Evolutionary conservation across 23 tunicate genomes (phyloP).

Genomic region (Corella eumyota): DNA sequence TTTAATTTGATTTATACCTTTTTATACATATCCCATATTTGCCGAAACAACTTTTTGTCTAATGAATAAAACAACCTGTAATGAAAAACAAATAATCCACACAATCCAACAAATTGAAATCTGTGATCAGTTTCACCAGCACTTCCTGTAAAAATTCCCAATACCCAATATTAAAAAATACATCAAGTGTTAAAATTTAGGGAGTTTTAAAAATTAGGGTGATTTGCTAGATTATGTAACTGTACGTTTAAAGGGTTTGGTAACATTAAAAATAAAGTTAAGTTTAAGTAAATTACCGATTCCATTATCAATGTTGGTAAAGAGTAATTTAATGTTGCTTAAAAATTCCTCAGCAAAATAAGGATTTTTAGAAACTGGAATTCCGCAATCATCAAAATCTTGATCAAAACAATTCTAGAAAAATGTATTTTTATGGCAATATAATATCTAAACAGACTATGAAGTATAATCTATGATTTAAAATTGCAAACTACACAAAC

Average conservation of each 20-base stretch:
- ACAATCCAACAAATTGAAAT: conserved; percentile 66
- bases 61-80: conserved; percentile 43
- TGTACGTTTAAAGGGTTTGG: background rate
- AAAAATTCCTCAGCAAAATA: conserved; percentile 64
- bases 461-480: too few relatives aligned
- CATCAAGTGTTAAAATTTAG: too few relatives aligned
- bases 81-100: conserved; percentile 58
- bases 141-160: conserved; percentile 30
- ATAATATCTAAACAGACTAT: too few relatives aligned
- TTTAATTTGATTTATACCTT: too few relatives aligned
- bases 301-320: conserved; percentile 28
- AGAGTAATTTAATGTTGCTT: conserved; percentile 32
- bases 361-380: conserved; percentile 74
- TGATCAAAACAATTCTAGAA: conserved; percentile 52
- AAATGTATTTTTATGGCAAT: too few relatives aligned
- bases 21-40: conserved; percentile 71
- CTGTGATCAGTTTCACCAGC: conserved; percentile 39
- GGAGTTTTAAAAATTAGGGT: too few relatives aligned
- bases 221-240: too few relatives aligned
- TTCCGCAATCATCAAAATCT: conserved; percentile 84
- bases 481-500: too few relatives aligned
- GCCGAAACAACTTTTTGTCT: conserved; percentile 55
- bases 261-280: background rate
- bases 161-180: too few relatives aligned
- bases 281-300: conserved; percentile 21